Evolutionary conservation across 1,140 invertebrate genomes (phyloP).

Genomic region (Stenopsyche tienmushanensis): DNA sequence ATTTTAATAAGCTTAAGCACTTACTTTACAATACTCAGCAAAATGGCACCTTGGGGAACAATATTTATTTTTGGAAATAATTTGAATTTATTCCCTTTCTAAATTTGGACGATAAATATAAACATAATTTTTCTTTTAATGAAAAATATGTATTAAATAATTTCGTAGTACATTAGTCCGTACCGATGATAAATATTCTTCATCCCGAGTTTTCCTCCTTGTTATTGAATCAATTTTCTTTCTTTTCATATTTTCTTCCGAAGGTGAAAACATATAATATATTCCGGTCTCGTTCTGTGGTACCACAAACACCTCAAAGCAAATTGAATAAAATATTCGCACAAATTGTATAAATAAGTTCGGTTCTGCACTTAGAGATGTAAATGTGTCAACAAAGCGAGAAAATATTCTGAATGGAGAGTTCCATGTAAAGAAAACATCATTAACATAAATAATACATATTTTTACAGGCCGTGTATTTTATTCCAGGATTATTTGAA

Average conservation of each 20-base stretch:
- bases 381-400: constrained; percentile 9
- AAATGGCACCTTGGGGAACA: constrained; percentile 12
- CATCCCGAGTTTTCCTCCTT: background rate
- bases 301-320: constrained; percentile 35
- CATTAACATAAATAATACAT: too few relatives aligned
- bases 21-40: constrained; percentile 18
- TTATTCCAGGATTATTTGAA: background rate
- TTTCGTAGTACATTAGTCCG: too few relatives aligned
- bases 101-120: too few relatives aligned
- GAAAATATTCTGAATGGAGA: constrained; percentile 24
- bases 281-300: constrained; percentile 36
- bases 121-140: too few relatives aligned
- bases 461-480: too few relatives aligned
- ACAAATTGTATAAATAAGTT: constrained; percentile 17
- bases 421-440: too few relatives aligned
- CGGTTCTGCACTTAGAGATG: constrained; percentile 19
- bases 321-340: constrained; percentile 36
- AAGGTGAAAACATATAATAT: constrained; percentile 15
- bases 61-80: too few relatives aligned
- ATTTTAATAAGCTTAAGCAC: constrained; percentile 41
- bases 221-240: constrained; percentile 8
- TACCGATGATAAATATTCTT: too few relatives aligned
- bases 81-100: too few relatives aligned
- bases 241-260: constrained; percentile 15
- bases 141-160: too few relatives aligned